A percentile compares a stretch with the other conserved stretches of the same genome.
Conservation (phyloP, 2,888 invertebrate species). For the Cerceris rybyensis region DNA sequence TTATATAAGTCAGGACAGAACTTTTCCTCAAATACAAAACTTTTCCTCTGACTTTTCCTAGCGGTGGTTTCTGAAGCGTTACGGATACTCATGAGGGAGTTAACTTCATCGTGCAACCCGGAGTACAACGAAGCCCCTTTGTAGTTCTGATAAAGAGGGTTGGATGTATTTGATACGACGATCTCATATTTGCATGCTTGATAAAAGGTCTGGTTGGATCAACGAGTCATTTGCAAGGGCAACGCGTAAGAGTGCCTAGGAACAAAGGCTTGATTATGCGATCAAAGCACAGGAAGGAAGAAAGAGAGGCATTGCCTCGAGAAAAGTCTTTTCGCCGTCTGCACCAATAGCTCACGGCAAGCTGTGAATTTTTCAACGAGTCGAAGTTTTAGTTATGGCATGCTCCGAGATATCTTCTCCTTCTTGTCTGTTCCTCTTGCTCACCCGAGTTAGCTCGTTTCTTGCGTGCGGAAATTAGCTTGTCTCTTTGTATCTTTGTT, state of each 20-base stretch:
- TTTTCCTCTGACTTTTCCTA: background rate
- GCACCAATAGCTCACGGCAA: constrained; percentile 52
- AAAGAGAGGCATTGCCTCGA: constrained; percentile 4
- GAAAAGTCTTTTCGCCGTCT: constrained; percentile 15
- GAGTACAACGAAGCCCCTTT: constrained; percentile 2
- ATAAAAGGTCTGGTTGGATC: constrained; percentile 57
- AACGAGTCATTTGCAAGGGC: constrained; percentile 55
- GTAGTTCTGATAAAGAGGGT: background rate
- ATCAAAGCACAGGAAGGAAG: constrained; percentile 62
- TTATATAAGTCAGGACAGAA: constrained; percentile 25
- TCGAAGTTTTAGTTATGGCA: constrained; percentile 40
- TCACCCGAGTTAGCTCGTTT: background rate
- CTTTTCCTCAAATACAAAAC: background rate
- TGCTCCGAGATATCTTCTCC: constrained; percentile 6
- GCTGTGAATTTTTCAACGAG: constrained; percentile 63
- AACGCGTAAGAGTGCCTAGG: constrained; percentile 46
- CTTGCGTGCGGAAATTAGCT: constrained; percentile 53
- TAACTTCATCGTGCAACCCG: background rate
- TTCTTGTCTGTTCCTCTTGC: constrained; percentile 6
- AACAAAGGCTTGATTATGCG: constrained; percentile 69
- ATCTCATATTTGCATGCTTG: constrained; percentile 59
- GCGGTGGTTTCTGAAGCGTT: background rate
- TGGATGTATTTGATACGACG: constrained; percentile 12
- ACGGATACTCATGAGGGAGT: constrained; percentile 23
- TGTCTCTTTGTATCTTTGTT: constrained; percentile 14